Evolutionary conservation across 2,888 invertebrate genomes (phyloP).

Genomic region (Cantharis rufa): DNA sequence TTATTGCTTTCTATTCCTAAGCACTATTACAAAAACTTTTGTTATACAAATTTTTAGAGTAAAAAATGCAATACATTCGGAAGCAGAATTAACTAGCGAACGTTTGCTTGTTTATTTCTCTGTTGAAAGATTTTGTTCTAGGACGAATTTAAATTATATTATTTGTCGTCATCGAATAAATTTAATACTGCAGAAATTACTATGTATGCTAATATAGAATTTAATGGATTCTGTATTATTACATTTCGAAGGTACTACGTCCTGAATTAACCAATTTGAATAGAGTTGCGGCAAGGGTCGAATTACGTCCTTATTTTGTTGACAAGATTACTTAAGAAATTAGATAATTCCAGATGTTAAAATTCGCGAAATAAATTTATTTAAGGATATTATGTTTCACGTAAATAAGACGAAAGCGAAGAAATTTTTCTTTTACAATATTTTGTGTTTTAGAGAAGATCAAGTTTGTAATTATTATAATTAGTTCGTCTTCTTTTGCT

Average conservation of each 20-base stretch:
- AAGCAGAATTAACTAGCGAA: not conserved
- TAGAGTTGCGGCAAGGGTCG: conserved; percentile 47
- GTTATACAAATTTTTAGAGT: not conserved
- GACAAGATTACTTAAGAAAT: conserved; percentile 41
- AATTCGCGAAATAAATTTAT: conserved; percentile 22
- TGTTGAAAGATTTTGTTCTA: conserved; percentile 6
- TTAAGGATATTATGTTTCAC: conserved; percentile 23
- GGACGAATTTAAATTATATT: conserved; percentile 37
- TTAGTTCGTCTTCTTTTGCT: not conserved
- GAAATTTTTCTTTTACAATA: not conserved
- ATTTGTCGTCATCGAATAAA: conserved; percentile 42
- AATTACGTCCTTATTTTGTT: conserved; percentile 40
- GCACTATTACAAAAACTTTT: not conserved
- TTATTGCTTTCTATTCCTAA: not conserved
- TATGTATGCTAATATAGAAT: conserved; percentile 52
- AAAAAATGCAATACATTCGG: not conserved
- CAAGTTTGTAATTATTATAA: not conserved
- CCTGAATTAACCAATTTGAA: conserved; percentile 50
- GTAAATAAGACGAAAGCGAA: conserved; percentile 10
- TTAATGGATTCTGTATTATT: conserved; percentile 52
- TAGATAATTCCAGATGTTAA: conserved; percentile 33
- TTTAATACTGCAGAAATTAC: conserved; percentile 47
- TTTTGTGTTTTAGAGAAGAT: not conserved
- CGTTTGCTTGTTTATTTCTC: conserved; percentile 13
- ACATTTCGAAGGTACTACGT: conserved; percentile 48